Conservation (phyloP, 2,113 vertebrate genomes). For the Gasterosteus aculeatus region DNA sequence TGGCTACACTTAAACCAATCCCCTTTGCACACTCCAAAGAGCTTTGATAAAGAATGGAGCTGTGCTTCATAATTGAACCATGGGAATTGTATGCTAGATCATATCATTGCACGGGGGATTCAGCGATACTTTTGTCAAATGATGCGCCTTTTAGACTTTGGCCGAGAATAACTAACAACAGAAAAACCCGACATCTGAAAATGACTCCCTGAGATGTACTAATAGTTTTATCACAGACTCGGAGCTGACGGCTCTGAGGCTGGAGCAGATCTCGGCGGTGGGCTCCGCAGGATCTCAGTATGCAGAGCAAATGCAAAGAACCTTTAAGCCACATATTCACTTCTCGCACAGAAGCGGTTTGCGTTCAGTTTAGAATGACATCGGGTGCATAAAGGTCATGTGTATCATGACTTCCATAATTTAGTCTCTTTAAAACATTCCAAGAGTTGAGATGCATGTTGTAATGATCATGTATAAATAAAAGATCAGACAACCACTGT, state of each 20-base stretch:
- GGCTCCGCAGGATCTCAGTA: slow-evolving; percentile 5
- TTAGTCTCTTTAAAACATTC: background rate
- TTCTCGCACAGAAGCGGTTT: background rate
- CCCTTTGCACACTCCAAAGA: slow-evolving; percentile 7
- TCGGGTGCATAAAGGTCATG: background rate
- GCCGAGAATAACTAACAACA: background rate
- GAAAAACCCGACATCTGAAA: background rate
- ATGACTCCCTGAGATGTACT: slow-evolving; percentile 15
- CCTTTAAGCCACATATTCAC: slow-evolving; percentile 7
- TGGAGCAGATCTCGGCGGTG: slow-evolving; percentile 1
- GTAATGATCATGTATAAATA: background rate
- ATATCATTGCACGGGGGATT: background rate
- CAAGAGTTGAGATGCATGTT: background rate
- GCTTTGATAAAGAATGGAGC: background rate
- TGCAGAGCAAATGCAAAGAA: slow-evolving; percentile 25
- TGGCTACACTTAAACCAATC: slow-evolving; percentile 3
- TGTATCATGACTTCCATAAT: background rate
- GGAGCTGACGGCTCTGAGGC: background rate
- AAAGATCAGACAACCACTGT: background rate
- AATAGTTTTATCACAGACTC: background rate
- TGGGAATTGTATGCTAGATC: background rate
- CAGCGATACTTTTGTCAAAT: background rate
- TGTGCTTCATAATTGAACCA: slow-evolving; percentile 14
- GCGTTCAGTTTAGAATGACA: background rate
- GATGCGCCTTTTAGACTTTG: background rate